phyloP scores from a whole-genome alignment of 64 coral and sea anemone species.

The Anthopleura sola region DNA sequence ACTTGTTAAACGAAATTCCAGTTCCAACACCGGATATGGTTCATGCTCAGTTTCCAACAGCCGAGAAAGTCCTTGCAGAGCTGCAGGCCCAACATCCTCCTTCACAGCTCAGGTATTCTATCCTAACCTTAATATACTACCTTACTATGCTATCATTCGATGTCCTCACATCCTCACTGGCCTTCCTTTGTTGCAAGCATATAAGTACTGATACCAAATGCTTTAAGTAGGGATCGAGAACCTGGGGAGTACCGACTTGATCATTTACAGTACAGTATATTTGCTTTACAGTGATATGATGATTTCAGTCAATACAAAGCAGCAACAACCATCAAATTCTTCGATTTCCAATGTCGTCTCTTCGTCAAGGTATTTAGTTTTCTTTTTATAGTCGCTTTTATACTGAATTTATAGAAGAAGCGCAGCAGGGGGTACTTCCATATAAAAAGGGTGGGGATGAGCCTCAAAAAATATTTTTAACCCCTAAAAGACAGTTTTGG shows the following conservation, averaged over 20 bases:
- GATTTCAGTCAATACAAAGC: constrained; percentile 17
- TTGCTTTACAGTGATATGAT: constrained; percentile 31
- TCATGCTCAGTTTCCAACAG: constrained; percentile 77
- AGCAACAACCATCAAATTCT: not conserved
- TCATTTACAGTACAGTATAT: not conserved
- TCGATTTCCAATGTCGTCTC: not conserved
- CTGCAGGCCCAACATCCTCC: constrained; percentile 31
- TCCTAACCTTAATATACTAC: not conserved
- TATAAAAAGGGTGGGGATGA: too few relatives aligned
- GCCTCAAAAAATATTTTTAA: too few relatives aligned
- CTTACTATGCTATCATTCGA: too few relatives aligned
- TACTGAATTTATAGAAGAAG: too few relatives aligned
- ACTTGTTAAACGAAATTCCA: constrained; percentile 41
- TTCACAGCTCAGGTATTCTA: constrained; percentile 41
- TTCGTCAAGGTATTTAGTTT: not conserved
- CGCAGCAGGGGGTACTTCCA: too few relatives aligned
- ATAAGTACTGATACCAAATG: too few relatives aligned
- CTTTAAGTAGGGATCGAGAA: too few relatives aligned
- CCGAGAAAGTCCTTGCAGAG: constrained; percentile 67
- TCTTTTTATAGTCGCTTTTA: too few relatives aligned
- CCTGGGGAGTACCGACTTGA: too few relatives aligned
- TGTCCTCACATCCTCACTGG: too few relatives aligned
- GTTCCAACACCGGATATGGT: constrained; percentile 90
- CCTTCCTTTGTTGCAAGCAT: too few relatives aligned
- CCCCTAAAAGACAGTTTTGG: too few relatives aligned